Evolutionary conservation across 1,140 invertebrate genomes (phyloP), one percentile per base, ranked within the genome.

Genomic region (Himalopsyche phryganea): DNA sequence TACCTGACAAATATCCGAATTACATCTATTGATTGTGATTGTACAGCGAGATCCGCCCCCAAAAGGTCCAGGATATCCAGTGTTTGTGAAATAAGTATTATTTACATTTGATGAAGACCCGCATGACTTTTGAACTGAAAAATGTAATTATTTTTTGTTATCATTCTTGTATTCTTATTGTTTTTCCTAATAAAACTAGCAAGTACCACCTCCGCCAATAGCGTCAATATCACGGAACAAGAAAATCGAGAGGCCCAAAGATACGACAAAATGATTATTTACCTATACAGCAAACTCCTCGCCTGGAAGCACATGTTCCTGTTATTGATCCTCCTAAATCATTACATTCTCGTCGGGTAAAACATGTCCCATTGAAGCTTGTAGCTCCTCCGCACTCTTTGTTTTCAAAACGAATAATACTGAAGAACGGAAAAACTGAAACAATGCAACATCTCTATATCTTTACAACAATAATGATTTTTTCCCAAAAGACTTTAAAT

Each of bases 31-130:
- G 0, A 92, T 80, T 6, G 83, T 83, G 57, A 91, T 82, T 1
- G 80, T 79, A 66, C 90, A 93, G 1, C 84, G 71, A 28, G 83
- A 80, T 6, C 85, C 85, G 0, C 84, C 86, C 1, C 76, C 73
- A 66, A 84, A 87, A 0, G 83, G 79, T 1, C 76, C 79, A 1
- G 87, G 87, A 74, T 86, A 90, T 1, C 81, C 83, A 0, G 82
- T 82, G 71, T 86, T 92, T 1, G 85, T 81, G 69, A 92, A 93
- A 68, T 92, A 92, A 0, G 90, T 92, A 54, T 91, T 90, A 66
- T 92, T 92, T 38, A 85, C 76, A 15, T 81, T 81, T 0, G 88
- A 85, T 0, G 79, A 81, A 6, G 78, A 75, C 3, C 88, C 87
- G 65, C 89, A 91, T 0, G 79, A 74, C 60, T 80, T 79, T 63